phyloP scores from a whole-genome alignment of 2,797 vertebrate species.

The Esox masquinongy region DNA sequence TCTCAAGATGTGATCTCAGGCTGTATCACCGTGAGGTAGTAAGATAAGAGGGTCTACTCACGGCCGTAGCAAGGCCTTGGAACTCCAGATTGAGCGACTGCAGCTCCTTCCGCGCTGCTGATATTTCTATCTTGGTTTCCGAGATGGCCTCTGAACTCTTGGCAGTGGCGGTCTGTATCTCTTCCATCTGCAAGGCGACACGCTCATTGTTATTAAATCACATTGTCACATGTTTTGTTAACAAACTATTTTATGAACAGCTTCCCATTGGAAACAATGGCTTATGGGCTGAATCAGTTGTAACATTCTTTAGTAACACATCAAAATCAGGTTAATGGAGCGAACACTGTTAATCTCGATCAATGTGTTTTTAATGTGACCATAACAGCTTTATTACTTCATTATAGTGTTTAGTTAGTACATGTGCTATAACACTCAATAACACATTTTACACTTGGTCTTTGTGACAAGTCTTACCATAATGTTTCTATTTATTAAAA shows the following conservation, averaged over 20 bases:
- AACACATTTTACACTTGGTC: no score
- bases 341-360: no score
- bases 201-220: background rate
- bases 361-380: no score
- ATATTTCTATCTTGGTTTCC: slow-evolving; percentile 53
- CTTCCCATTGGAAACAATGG: no score
- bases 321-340: no score
- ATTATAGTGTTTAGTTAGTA: no score
- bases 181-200: slow-evolving; percentile 55
- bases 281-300: no score
- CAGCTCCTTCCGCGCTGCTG: slow-evolving; percentile 55
- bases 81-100: slow-evolving; percentile 58
- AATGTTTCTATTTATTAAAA: no score
- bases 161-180: slow-evolving; percentile 56
- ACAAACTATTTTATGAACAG: background rate
- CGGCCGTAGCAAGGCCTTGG: slow-evolving; percentile 55
- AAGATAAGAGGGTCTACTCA: slow-evolving; percentile 39
- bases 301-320: no score
- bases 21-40: background rate
- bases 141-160: slow-evolving; percentile 63
- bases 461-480: no score
- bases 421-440: no score
- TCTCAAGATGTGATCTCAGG: background rate
- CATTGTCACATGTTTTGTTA: background rate
- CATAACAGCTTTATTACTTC: no score